Conservation (phyloP, 2,113 vertebrate species). For the Euleptes europaea region DNA sequence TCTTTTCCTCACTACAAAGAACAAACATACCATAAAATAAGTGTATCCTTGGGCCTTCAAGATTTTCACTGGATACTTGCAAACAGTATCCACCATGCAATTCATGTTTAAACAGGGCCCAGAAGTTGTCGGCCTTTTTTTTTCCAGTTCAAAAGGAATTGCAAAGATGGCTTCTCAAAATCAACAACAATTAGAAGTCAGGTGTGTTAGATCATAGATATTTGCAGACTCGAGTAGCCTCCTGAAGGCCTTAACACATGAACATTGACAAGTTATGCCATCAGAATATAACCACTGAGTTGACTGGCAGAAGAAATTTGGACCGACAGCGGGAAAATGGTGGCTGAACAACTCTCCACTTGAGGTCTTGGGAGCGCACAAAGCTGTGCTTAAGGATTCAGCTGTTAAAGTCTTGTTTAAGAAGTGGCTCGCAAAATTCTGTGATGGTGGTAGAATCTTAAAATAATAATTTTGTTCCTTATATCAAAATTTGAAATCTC, state of each 20-base stretch:
- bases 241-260: too few relatives aligned
- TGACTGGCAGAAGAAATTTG: background rate
- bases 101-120: background rate
- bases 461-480: background rate
- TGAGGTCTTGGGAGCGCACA: background rate
- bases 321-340: too few relatives aligned
- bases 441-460: background rate
- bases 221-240: too few relatives aligned
- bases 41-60: background rate
- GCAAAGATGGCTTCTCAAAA: background rate
- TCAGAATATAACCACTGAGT: background rate
- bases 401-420: background rate
- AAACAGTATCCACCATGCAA: background rate
- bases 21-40: background rate
- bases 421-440: conserved; percentile 9
- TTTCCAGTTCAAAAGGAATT: background rate
- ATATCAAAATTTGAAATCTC: conserved; percentile 9
- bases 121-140: background rate
- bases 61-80: background rate
- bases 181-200: too few relatives aligned
- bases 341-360: background rate
- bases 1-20: background rate
- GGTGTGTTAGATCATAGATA: too few relatives aligned
- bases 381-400: background rate
- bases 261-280: background rate